phyloP scores from a whole-genome alignment of 2,113 vertebrate species.

The Falcunculus frontatus region DNA sequence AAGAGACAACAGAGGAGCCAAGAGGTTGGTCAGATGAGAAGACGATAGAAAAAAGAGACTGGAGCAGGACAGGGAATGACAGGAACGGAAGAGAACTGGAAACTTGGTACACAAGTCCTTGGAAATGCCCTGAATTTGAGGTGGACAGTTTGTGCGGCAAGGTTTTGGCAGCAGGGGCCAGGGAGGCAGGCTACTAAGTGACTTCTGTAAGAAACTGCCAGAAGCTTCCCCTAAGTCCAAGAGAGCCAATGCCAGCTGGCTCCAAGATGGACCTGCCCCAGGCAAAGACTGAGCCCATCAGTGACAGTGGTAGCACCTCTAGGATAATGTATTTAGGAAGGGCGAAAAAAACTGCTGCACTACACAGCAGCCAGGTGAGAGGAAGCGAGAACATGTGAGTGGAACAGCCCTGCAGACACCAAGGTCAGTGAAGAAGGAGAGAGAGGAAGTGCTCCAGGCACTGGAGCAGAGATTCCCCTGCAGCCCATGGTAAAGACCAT shows the following conservation, averaged over 20 bases:
- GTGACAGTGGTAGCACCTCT: accelerated
- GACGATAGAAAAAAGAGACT: background rate
- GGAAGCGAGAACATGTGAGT: background rate
- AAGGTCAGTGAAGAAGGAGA: background rate
- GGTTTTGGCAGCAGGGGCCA: background rate
- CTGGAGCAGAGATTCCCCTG: background rate
- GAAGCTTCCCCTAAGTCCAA: background rate
- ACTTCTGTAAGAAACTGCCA: background rate
- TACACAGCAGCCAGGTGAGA: background rate
- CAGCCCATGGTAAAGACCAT: background rate
- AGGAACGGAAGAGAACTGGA: background rate
- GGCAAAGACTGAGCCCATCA: background rate
- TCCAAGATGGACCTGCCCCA: background rate
- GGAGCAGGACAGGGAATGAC: background rate
- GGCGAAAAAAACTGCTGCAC: background rate
- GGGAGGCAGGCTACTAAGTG: background rate
- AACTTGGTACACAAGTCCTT: background rate
- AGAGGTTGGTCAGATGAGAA: background rate
- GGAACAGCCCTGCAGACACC: background rate
- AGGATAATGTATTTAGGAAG: background rate
- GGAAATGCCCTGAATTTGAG: background rate
- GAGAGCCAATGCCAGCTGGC: background rate
- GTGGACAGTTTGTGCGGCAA: background rate
- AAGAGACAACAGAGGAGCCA: background rate
- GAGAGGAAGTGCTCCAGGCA: background rate